A percentile compares a stretch with the other conserved stretches of the same genome.
Evolutionary conservation across 2,797 vertebrate genomes (phyloP).

Genomic region (Enteromius mattozi): DNA sequence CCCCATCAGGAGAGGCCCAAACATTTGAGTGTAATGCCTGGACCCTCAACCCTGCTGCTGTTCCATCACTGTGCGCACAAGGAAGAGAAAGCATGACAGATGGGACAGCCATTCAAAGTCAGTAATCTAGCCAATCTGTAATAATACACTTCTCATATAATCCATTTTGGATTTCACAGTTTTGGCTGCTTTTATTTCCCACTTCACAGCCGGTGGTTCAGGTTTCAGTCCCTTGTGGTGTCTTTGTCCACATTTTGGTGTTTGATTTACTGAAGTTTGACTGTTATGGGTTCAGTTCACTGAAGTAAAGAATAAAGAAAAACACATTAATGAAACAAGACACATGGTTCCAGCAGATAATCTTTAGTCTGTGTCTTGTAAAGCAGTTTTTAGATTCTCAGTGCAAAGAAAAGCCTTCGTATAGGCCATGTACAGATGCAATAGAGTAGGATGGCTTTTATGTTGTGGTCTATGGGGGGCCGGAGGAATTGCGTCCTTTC

Average conservation of each 20-base stretch:
- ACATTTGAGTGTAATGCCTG: slow-evolving; percentile 47
- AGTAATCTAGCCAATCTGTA: slow-evolving; percentile 48
- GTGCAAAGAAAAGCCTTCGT: slow-evolving; percentile 42
- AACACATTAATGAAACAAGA: slow-evolving; percentile 30
- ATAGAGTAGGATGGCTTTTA: slow-evolving; percentile 54
- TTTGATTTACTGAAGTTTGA: slow-evolving; percentile 32
- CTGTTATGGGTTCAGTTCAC: slow-evolving; percentile 29
- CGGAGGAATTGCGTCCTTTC: slow-evolving; percentile 66
- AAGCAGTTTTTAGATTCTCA: slow-evolving; percentile 59
- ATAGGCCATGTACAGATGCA: slow-evolving; percentile 16
- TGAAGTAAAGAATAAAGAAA: slow-evolving; percentile 9
- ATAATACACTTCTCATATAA: slow-evolving; percentile 54
- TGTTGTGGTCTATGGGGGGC: slow-evolving; percentile 66
- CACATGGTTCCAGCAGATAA: slow-evolving; percentile 17
- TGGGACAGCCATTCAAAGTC: slow-evolving; percentile 54
- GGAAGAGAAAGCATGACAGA: slow-evolving; percentile 61
- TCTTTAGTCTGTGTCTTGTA: slow-evolving; percentile 59
- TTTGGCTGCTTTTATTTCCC: slow-evolving; percentile 36
- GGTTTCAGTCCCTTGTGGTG: slow-evolving; percentile 8
- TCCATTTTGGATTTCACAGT: slow-evolving; percentile 59
- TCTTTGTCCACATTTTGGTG: slow-evolving; percentile 4
- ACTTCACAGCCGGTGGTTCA: neutral
- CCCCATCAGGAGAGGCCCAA: slow-evolving; percentile 37
- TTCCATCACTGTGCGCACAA: slow-evolving; percentile 25
- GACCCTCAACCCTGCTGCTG: slow-evolving; percentile 44